Conservation (phyloP, 2,113 vertebrate species). For the Stomatorhinus ivindoensis region DNA sequence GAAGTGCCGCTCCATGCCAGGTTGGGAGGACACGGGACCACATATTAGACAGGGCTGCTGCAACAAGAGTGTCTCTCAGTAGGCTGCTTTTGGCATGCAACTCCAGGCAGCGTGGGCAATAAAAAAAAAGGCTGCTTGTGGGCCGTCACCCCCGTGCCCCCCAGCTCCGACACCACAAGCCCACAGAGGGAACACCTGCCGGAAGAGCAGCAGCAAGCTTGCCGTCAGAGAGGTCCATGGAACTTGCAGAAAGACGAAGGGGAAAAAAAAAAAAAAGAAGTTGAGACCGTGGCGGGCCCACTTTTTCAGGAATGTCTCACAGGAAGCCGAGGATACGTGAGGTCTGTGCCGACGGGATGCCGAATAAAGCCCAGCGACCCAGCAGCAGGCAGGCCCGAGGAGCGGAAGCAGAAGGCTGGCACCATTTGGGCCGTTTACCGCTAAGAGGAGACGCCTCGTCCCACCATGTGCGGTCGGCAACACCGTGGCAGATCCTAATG, state of each 20-base stretch:
- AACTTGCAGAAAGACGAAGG: neutral
- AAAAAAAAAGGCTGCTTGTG: neutral
- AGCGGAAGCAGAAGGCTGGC: neutral
- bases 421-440: neutral
- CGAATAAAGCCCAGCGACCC: neutral
- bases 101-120: conserved; percentile 15
- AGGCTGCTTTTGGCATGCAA: conserved; percentile 27
- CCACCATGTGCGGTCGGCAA: neutral
- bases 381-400: neutral
- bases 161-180: neutral
- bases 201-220: neutral
- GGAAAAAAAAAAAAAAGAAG: neutral
- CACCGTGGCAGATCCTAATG: neutral
- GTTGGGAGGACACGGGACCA: conserved; percentile 24
- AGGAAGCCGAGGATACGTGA: neutral
- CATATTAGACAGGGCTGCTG: conserved; percentile 28
- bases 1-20: neutral
- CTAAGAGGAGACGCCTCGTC: neutral
- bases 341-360: neutral
- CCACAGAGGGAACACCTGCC: conserved; percentile 9
- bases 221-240: neutral
- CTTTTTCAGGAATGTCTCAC: neutral
- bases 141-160: neutral
- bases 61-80: conserved; percentile 24
- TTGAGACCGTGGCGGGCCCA: neutral